Evolutionary conservation across 2,888 invertebrate genomes (phyloP).

Genomic region (Globia sparganii): DNA sequence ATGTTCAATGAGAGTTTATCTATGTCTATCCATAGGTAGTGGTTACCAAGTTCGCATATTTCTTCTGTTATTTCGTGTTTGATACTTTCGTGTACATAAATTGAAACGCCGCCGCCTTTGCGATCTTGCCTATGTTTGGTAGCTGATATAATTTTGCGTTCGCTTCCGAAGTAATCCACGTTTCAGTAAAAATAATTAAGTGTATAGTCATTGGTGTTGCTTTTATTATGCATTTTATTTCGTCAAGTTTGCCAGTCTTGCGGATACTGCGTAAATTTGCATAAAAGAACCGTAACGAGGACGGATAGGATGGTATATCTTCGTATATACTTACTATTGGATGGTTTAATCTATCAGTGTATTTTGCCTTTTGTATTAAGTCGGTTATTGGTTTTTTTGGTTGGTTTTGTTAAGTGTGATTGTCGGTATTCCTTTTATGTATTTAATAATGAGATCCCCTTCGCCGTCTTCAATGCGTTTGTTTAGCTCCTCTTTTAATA

Average conservation of each 20-base stretch:
- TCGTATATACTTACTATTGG: neutral
- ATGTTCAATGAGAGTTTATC: slow-evolving; percentile 9
- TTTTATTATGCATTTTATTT: slow-evolving; percentile 25
- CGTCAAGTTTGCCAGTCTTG: slow-evolving; percentile 25
- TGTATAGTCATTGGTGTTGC: slow-evolving; percentile 13
- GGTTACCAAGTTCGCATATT: slow-evolving; percentile 11
- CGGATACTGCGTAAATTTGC: slow-evolving; percentile 18
- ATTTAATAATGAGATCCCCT: neutral
- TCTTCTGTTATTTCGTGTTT: slow-evolving; percentile 33
- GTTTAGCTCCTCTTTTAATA: neutral
- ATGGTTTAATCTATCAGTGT: neutral
- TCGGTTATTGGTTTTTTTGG: neutral
- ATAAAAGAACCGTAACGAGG: slow-evolving; percentile 14
- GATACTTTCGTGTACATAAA: slow-evolving; percentile 27
- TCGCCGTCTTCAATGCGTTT: neutral
- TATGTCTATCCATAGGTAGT: slow-evolving; percentile 22
- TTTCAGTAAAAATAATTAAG: slow-evolving; percentile 22
- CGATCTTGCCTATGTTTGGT: slow-evolving; percentile 10
- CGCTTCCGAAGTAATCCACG: slow-evolving; percentile 16
- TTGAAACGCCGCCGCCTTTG: slow-evolving; percentile 27
- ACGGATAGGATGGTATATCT: neutral
- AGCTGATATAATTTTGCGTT: slow-evolving; percentile 22
- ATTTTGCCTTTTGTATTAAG: neutral
- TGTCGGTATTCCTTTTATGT: slow-evolving; percentile 9
- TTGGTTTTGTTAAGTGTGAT: neutral